Evolutionary conservation across 1,140 invertebrate species (phyloP), one percentile per base, ranked within the genome.

Genomic region (Zaprionus inermis): DNA sequence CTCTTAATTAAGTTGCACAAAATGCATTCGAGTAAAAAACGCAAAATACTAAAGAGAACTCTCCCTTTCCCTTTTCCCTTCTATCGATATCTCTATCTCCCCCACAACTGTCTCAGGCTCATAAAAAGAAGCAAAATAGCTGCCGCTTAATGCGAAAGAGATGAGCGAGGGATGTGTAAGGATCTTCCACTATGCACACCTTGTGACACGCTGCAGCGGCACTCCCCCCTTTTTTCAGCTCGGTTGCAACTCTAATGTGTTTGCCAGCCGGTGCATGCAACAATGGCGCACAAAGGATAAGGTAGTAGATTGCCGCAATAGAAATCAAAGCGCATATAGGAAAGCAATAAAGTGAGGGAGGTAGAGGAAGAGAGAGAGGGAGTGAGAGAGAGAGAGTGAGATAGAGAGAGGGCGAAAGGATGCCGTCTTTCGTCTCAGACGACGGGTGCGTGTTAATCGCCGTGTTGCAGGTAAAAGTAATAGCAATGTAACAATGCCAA

Each of bases 391-490:
- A 34, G 14, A 38, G 24, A n/a, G n/a, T n/a, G n/a, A n/a, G n/a
- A n/a, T n/a, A 28, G 24, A 16, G 30, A 11, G 28, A 32, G 52
- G 34, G 14, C 51, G 24, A n/a, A 46, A 68, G 57, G 51, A 55
- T 69, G 57, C 24, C 46, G 12, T 38, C 36, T 38, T n/a, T 14
- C 41, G 41, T 10, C 14, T 38, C 54, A 67, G 63, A 67, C 59
- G 51, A 55, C 52, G 73, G 61, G 49, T 76, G 75, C 71, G 75
- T 77, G 75, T 74, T 77, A 77, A 77, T 77, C 75, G 75, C 64
- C 63, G 52, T 77, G 75, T 77, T 77, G 75, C 75, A 77, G 75
- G 65, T 74, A 77, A 74, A 73, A 10, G 68, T 77, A 73, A 77
- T 73, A 70, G 70, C 74, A 77, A 77, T 57, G 75, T 73, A 77